A percentile compares a stretch with the other conserved stretches of the same genome.
These are phyloP conservation scores for Cherax destructor DNA, from an alignment of 1,140 invertebrate genomes.

Conservation along the genomic window DNA sequence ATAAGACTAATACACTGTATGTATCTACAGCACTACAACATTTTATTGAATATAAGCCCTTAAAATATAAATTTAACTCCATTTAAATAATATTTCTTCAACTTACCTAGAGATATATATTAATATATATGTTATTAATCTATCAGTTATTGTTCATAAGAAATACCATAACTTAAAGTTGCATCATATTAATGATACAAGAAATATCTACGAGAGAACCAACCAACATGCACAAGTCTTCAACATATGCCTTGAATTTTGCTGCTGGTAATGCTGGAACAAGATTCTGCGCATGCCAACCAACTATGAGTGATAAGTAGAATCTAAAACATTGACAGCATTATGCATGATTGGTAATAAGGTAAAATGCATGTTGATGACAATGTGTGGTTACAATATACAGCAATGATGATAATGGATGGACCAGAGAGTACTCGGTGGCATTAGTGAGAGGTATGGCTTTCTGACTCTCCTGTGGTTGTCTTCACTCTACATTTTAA, in stretches of 20 bases:
- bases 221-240: neutral
- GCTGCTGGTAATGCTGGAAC: neutral
- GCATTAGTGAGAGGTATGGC: neutral
- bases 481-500: neutral
- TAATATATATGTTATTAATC: constrained; percentile 6
- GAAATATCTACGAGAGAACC: neutral
- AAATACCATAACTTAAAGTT: constrained; percentile 6
- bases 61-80: constrained; percentile 25
- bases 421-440: neutral
- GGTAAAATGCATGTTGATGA: neutral
- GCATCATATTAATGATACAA: neutral
- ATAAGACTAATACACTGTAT: constrained; percentile 45
- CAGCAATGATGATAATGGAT: neutral
- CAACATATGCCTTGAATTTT: neutral
- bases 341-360: neutral
- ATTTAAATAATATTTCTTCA: constrained; percentile 11
- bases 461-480: neutral
- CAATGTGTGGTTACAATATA: neutral
- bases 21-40: constrained; percentile 40
- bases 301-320: neutral
- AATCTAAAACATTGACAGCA: neutral
- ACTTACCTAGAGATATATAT: constrained; percentile 5
- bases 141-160: neutral
- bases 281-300: neutral
- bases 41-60: constrained; percentile 42